Evolutionary conservation across 2,113 vertebrate genomes (phyloP).

Genomic region (Leptobrachium leishanense): DNA sequence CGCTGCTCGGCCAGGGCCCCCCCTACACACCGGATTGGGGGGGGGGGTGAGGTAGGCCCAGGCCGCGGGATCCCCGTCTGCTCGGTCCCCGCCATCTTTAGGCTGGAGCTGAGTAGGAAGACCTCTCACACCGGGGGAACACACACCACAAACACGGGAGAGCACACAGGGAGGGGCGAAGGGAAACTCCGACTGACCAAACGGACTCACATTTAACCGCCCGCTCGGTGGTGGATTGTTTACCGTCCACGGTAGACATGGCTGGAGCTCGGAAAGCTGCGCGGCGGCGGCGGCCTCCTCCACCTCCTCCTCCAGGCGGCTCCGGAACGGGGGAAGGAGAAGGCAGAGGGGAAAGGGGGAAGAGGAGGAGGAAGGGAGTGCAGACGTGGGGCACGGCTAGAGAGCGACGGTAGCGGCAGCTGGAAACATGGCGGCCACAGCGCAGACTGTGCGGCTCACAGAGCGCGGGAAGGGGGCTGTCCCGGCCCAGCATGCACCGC

Average conservation of each 20-base stretch:
- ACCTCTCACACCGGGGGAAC: neutral
- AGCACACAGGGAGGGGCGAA: neutral
- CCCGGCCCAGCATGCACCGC: conserved; percentile 41
- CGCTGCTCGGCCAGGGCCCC: too few relatives aligned
- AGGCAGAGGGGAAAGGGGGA: too few relatives aligned
- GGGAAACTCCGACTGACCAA: conserved; percentile 7
- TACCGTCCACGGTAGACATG: conserved; percentile 52
- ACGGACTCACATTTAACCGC: conserved; percentile 52
- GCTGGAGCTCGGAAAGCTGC: conserved; percentile 1
- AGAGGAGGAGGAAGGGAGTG: conserved; percentile 5
- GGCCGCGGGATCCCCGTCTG: neutral
- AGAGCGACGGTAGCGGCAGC: conserved; percentile 35
- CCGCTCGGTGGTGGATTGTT: conserved; percentile 50
- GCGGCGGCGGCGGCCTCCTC: conserved; percentile 19
- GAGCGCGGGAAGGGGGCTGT: conserved; percentile 44
- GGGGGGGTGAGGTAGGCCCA: conserved; percentile 14
- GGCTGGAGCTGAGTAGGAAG: conserved; percentile 6
- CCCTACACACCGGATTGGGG: neutral
- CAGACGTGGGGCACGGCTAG: conserved; percentile 5
- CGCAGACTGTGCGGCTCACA: conserved; percentile 45
- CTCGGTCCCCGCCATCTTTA: conserved; percentile 35
- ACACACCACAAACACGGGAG: neutral
- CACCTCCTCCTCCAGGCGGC: conserved; percentile 27
- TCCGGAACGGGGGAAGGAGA: conserved; percentile 2
- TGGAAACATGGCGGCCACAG: conserved; percentile 44